phyloP scores from a whole-genome alignment of 2,113 vertebrate species.

The Hippocampus barbouri region DNA sequence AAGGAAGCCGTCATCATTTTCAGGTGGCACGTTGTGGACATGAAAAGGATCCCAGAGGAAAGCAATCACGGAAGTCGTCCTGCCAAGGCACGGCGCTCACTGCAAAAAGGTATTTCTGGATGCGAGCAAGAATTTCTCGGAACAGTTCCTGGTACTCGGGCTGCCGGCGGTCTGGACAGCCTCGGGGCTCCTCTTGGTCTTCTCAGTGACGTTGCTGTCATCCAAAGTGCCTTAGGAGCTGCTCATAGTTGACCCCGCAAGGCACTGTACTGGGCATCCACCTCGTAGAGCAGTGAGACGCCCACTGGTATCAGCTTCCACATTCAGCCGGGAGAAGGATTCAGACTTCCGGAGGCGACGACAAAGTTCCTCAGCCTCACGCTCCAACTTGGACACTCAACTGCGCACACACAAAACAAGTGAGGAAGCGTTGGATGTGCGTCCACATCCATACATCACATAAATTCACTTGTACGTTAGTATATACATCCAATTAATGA shows the following conservation, averaged over 20 bases:
- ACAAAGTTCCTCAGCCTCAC: slow-evolving; percentile 81
- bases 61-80: too few relatives aligned
- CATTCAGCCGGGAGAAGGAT: slow-evolving; percentile 41
- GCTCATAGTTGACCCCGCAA: slow-evolving; percentile 90
- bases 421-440: not conserved
- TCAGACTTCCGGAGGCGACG: slow-evolving; percentile 77
- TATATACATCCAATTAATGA: too few relatives aligned
- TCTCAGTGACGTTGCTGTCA: slow-evolving; percentile 41
- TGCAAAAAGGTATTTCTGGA: slow-evolving; percentile 78
- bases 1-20: too few relatives aligned
- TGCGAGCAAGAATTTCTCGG: slow-evolving; percentile 88
- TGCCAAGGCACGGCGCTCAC: too few relatives aligned
- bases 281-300: slow-evolving; percentile 90
- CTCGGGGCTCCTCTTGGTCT: too few relatives aligned
- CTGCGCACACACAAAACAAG: slow-evolving; percentile 8
- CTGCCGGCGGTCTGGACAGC: too few relatives aligned
- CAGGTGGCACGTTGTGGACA: too few relatives aligned
- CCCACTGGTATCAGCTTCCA: slow-evolving; percentile 6
- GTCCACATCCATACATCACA: too few relatives aligned
- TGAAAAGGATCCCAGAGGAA: too few relatives aligned
- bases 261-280: slow-evolving; percentile 91
- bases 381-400: slow-evolving; percentile 78
- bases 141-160: slow-evolving; percentile 93
- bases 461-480: too few relatives aligned
- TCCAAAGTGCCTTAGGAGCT: slow-evolving; percentile 80